phyloP scores from a whole-genome alignment of 2,797 vertebrate species.

The Myiotriccus ornatus region DNA sequence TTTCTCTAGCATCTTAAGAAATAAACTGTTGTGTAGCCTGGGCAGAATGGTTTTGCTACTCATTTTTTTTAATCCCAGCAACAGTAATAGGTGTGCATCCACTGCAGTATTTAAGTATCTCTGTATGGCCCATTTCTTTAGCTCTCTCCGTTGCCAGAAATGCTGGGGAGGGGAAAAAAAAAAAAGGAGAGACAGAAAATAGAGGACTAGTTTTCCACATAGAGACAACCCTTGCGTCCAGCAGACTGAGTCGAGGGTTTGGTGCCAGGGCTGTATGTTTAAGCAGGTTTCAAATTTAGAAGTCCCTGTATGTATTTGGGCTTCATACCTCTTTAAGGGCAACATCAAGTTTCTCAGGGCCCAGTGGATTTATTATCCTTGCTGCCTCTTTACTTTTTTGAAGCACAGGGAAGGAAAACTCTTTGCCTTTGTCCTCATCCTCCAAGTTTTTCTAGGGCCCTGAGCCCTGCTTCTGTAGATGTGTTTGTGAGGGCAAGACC shows the following conservation, averaged over 20 bases:
- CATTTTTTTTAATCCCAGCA: background rate
- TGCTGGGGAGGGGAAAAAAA: too few species aligned
- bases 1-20: background rate
- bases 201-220: background rate
- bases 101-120: background rate
- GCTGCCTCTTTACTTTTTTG: background rate
- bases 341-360: background rate
- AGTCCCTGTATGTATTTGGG: background rate
- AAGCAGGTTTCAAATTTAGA: background rate
- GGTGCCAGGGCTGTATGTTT: rapidly evolving
- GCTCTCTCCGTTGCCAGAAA: background rate
- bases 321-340: background rate
- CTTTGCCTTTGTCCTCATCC: background rate
- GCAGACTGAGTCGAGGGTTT: background rate
- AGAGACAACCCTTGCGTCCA: background rate
- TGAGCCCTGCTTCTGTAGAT: background rate
- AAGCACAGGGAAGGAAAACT: background rate
- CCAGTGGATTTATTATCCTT: background rate
- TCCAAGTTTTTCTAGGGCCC: background rate
- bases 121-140: background rate
- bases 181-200: background rate
- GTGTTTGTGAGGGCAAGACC: background rate
- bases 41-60: background rate
- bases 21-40: background rate
- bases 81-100: background rate